phyloP scores from a whole-genome alignment of 2,888 invertebrate species.

The Nemotelus nigrinus region DNA sequence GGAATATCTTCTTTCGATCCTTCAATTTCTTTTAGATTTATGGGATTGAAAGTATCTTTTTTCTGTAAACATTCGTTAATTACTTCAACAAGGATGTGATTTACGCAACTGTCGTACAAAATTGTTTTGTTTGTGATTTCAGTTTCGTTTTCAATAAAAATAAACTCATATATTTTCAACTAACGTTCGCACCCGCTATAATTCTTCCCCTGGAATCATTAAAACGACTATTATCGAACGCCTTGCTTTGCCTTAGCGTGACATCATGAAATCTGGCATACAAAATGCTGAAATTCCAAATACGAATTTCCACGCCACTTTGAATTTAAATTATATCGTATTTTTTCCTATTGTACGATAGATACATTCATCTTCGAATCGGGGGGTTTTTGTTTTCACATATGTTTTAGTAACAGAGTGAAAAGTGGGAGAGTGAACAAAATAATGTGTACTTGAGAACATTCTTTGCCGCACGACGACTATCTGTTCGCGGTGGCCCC shows the following conservation, averaged over 20 bases:
- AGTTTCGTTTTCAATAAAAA: slow-evolving; percentile 22
- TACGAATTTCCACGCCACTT: slow-evolving; percentile 43
- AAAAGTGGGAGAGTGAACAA: not conserved
- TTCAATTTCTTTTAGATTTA: not conserved
- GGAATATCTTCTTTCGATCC: no score
- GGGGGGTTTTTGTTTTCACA: slow-evolving; percentile 33
- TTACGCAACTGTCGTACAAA: slow-evolving; percentile 7
- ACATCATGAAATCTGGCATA: slow-evolving; percentile 23
- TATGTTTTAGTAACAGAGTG: slow-evolving; percentile 14
- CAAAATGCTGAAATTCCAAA: slow-evolving; percentile 25
- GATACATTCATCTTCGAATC: not conserved
- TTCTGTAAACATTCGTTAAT: slow-evolving; percentile 3
- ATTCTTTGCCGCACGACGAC: not conserved
- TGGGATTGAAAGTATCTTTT: not conserved
- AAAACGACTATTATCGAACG: slow-evolving; percentile 43
- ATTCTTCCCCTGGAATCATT: slow-evolving; percentile 39
- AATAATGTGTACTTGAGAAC: slow-evolving; percentile 8
- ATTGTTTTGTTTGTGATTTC: slow-evolving; percentile 26
- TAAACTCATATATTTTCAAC: slow-evolving; percentile 6
- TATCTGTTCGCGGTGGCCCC: slow-evolving; percentile 7
- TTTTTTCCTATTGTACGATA: slow-evolving; percentile 9
- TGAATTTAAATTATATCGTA: slow-evolving; percentile 39
- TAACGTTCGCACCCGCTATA: slow-evolving; percentile 24
- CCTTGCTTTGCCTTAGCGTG: slow-evolving; percentile 20
- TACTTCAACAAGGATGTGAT: slow-evolving; percentile 29